A percentile compares a stretch with the other conserved stretches of the same genome.
Conservation (phyloP, 2,888 invertebrate species). For the Pterostichus niger region DNA sequence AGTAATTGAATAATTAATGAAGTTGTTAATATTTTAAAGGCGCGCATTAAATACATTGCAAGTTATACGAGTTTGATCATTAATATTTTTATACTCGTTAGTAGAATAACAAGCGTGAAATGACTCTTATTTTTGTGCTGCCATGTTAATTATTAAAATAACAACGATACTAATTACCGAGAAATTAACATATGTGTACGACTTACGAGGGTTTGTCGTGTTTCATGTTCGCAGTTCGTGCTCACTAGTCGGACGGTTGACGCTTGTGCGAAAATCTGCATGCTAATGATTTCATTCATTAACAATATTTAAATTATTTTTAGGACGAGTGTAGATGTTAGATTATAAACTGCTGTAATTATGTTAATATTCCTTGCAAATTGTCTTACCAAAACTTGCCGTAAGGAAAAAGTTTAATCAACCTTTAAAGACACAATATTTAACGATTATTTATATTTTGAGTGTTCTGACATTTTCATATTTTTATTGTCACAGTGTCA, state of each 20-base stretch:
- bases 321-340: conserved; percentile 2
- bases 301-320: conserved; percentile 16
- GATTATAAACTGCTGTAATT: not conserved
- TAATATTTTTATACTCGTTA: conserved; percentile 57
- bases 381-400: too few species aligned
- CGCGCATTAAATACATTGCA: conserved; percentile 40
- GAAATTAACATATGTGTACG: conserved; percentile 38
- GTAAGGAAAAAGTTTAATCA: too few species aligned
- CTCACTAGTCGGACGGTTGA: not conserved
- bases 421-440: too few species aligned
- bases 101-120: conserved; percentile 53
- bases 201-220: conserved; percentile 16
- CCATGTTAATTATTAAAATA: conserved; percentile 52
- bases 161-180: conserved; percentile 39
- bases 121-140: conserved; percentile 36
- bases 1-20: conserved; percentile 46
- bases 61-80: conserved; percentile 46
- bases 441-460: too few species aligned
- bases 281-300: conserved; percentile 28
- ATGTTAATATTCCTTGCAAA: too few species aligned
- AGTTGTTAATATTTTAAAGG: conserved; percentile 36
- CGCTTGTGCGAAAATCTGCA: conserved; percentile 33
- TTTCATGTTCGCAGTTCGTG: conserved; percentile 12
- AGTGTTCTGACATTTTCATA: too few species aligned
- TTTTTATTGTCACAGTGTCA: too few species aligned